Percentiles rank a stretch among this genome's conserved stretches.
These are phyloP conservation scores for Cheiracanthium punctorium DNA, from an alignment of 2,888 invertebrate genomes.

Conservation along the genomic window DNA sequence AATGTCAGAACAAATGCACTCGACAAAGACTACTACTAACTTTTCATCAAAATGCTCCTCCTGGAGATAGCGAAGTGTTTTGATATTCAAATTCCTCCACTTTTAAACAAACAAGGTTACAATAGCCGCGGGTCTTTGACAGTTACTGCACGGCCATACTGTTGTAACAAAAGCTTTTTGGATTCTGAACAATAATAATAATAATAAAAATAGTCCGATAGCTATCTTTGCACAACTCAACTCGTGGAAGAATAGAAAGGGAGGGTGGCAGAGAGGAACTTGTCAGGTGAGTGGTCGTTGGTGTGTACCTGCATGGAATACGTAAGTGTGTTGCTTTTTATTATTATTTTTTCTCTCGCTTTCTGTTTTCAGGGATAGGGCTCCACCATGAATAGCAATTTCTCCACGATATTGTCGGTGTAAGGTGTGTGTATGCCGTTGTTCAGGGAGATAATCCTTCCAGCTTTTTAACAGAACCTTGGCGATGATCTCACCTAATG, in stretches of 20 bases:
- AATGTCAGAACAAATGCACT: too few species aligned
- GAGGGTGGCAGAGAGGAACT: not conserved
- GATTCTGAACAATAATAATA: not conserved
- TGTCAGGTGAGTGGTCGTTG: not conserved
- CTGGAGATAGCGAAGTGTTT: not conserved
- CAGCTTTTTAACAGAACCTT: not conserved
- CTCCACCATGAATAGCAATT: not conserved
- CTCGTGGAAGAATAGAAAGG: not conserved
- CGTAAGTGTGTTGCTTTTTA: not conserved
- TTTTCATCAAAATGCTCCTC: too few species aligned
- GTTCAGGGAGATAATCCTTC: not conserved
- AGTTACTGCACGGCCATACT: not conserved
- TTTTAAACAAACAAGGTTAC: constrained; percentile 1
- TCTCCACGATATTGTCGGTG: too few species aligned
- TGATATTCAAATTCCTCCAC: not conserved
- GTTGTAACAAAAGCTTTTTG: not conserved
- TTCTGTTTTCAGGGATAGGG: not conserved
- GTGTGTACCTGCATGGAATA: not conserved
- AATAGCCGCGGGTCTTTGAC: not conserved
- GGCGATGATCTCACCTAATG: not conserved
- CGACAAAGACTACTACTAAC: too few species aligned
- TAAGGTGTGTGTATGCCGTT: not conserved
- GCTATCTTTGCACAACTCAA: not conserved
- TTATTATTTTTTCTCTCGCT: not conserved
- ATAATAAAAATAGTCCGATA: not conserved